phyloP scores from a whole-genome alignment of 2,797 vertebrate species.

The Hephaestus fuliginosus region DNA sequence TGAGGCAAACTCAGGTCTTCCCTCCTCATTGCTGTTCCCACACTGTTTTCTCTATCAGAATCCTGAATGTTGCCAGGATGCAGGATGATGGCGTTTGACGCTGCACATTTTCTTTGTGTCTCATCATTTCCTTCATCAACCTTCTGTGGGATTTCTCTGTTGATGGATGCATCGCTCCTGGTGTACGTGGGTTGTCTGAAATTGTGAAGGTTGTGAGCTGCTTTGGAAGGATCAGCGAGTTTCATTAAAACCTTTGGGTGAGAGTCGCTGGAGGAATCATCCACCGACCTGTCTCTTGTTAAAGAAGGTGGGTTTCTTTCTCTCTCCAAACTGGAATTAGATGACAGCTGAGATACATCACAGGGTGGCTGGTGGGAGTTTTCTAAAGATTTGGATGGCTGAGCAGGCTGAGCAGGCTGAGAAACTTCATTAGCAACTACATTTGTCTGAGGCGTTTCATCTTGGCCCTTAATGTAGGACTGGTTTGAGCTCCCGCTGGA shows the following conservation, averaged over 20 bases:
- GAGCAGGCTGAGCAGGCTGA: slow-evolving; percentile 21
- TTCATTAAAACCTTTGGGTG: slow-evolving; percentile 80
- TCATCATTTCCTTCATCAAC: slow-evolving; percentile 24
- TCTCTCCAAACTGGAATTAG: slow-evolving; percentile 79
- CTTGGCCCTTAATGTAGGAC: slow-evolving; percentile 77
- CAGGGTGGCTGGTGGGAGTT: slow-evolving; percentile 31
- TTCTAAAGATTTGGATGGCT: slow-evolving; percentile 25
- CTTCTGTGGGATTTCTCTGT: slow-evolving; percentile 37
- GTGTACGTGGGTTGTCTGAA: slow-evolving; percentile 54
- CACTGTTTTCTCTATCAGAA: slow-evolving; percentile 45
- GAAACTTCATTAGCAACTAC: slow-evolving; percentile 25
- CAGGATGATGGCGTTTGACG: neutral
- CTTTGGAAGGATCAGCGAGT: slow-evolving; percentile 64
- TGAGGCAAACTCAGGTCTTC: slow-evolving; percentile 67
- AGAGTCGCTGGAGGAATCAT: slow-evolving; percentile 46
- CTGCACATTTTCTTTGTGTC: slow-evolving; percentile 44
- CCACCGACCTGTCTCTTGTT: slow-evolving; percentile 63
- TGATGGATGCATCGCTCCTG: slow-evolving; percentile 41
- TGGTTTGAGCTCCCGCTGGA: slow-evolving; percentile 89
- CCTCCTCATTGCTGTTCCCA: slow-evolving; percentile 19
- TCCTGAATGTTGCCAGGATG: slow-evolving; percentile 41
- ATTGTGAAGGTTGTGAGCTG: slow-evolving; percentile 72
- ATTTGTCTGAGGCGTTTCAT: slow-evolving; percentile 51
- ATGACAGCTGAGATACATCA: slow-evolving; percentile 52
- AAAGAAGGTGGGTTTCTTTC: slow-evolving; percentile 64